Evolutionary conservation across 2,113 vertebrate species (phyloP).

Genomic region (Oryzias javanicus): DNA sequence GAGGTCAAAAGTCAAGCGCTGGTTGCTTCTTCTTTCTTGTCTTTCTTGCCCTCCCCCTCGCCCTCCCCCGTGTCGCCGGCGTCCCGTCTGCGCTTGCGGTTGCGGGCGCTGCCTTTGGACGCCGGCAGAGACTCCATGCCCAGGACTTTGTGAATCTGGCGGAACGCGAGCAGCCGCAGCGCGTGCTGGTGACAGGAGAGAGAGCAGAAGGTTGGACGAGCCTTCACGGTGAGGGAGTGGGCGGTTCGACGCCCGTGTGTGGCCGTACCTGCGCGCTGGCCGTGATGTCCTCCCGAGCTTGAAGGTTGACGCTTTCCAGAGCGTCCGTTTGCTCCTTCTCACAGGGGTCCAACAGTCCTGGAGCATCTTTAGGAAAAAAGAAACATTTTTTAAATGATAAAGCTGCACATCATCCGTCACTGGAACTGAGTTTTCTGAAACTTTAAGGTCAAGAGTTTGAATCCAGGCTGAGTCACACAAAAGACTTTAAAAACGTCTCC

Average conservation of each 20-base stretch:
- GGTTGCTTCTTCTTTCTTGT: slow-evolving; percentile 59
- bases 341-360: slow-evolving; percentile 82
- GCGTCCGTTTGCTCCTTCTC: slow-evolving; percentile 78
- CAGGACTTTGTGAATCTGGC: slow-evolving; percentile 77
- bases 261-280: slow-evolving; percentile 75
- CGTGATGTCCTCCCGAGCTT: slow-evolving; percentile 80
- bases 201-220: neutral
- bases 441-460: too few species aligned
- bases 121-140: slow-evolving; percentile 72
- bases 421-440: too few species aligned
- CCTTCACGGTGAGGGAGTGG: neutral
- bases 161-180: slow-evolving; percentile 79
- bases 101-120: slow-evolving; percentile 61
- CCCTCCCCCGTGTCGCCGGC: slow-evolving; percentile 52
- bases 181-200: slow-evolving; percentile 62
- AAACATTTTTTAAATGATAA: neutral
- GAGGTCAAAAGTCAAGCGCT: slow-evolving; percentile 47
- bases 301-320: slow-evolving; percentile 68
- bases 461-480: too few species aligned
- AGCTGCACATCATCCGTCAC: neutral
- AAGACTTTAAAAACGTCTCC: too few species aligned
- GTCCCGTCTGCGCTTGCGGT: slow-evolving; percentile 75
- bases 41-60: slow-evolving; percentile 71
- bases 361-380: slow-evolving; percentile 72
- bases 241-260: neutral